Evolutionary conservation across 2,113 vertebrate genomes (phyloP).

Genomic region (Oryzias celebensis): DNA sequence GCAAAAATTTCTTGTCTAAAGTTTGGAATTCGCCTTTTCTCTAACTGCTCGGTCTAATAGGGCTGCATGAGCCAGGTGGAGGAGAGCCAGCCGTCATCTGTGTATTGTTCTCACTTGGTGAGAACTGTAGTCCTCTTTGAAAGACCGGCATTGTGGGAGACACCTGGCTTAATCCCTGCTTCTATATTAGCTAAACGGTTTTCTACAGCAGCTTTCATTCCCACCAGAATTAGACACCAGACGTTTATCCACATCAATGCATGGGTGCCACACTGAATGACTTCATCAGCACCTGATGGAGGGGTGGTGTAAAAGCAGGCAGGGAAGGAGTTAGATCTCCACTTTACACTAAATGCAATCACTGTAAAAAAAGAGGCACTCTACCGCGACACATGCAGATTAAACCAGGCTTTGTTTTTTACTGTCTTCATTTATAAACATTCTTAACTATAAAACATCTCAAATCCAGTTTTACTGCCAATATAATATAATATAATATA

Average conservation of each 20-base stretch:
- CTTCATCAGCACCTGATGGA: slow-evolving; percentile 40
- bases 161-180: slow-evolving; percentile 57
- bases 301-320: background rate
- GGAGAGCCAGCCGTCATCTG: slow-evolving; percentile 52
- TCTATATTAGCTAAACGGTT: slow-evolving; percentile 63
- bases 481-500: too few relatives aligned
- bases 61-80: slow-evolving; percentile 55
- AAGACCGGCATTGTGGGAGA: slow-evolving; percentile 59
- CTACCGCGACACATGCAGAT: slow-evolving; percentile 8
- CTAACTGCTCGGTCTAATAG: background rate
- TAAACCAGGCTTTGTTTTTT: background rate
- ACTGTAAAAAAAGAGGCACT: slow-evolving; percentile 21
- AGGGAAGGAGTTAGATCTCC: slow-evolving; percentile 13
- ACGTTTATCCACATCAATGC: slow-evolving; percentile 52
- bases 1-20: too few relatives aligned
- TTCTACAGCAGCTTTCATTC: slow-evolving; percentile 50
- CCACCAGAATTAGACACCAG: slow-evolving; percentile 42
- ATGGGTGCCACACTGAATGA: slow-evolving; percentile 15
- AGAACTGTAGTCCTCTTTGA: slow-evolving; percentile 59
- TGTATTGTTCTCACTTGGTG: slow-evolving; percentile 66
- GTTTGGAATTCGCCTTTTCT: slow-evolving; percentile 8
- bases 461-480: too few relatives aligned
- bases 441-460: too few relatives aligned
- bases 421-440: background rate
- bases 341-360: slow-evolving; percentile 40